phyloP scores from a whole-genome alignment of 1,140 invertebrate genomes.

The Drosophila biarmipes region DNA sequence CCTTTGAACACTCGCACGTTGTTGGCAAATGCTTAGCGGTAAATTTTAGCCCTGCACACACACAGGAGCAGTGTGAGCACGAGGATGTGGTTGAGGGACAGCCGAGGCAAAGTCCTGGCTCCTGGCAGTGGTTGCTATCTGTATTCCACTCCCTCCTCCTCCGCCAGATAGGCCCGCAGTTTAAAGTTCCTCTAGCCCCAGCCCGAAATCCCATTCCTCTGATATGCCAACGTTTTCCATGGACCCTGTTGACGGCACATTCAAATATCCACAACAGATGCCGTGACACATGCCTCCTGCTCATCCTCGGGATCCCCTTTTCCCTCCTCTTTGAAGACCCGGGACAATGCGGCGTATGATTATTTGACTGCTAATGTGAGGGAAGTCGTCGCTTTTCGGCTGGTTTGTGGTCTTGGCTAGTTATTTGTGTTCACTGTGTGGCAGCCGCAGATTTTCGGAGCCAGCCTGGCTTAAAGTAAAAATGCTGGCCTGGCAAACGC shows the following conservation, averaged over 20 bases:
- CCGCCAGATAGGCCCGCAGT: constrained; percentile 42
- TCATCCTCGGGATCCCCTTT: not conserved
- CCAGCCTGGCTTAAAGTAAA: constrained; percentile 40
- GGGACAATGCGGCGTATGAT: constrained; percentile 77
- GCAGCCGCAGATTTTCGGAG: constrained; percentile 14
- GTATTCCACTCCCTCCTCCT: constrained; percentile 3
- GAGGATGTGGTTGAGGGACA: constrained; percentile 14
- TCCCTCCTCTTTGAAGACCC: constrained; percentile 1
- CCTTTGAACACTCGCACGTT: constrained; percentile 56
- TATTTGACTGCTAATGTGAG: constrained; percentile 69
- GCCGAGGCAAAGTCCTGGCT: constrained; percentile 8
- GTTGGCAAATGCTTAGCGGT: constrained; percentile 76
- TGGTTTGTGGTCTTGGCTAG: constrained; percentile 52
- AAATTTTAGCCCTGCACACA: constrained; percentile 56
- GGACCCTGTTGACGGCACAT: constrained; percentile 47
- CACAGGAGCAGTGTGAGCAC: constrained; percentile 16
- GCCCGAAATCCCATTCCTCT: constrained; percentile 16
- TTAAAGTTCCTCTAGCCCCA: constrained; percentile 28
- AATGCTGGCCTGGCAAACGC: constrained; percentile 29
- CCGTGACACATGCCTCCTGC: constrained; percentile 1
- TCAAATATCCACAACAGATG: constrained; percentile 61
- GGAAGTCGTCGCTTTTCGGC: constrained; percentile 34
- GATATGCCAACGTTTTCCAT: constrained; percentile 47
- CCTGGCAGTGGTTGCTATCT: constrained; percentile 50
- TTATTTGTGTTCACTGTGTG: constrained; percentile 24